Evolutionary conservation across 1,140 invertebrate genomes (phyloP), one percentile per base, ranked within the genome.

Genomic region (Theocolax elegans): DNA sequence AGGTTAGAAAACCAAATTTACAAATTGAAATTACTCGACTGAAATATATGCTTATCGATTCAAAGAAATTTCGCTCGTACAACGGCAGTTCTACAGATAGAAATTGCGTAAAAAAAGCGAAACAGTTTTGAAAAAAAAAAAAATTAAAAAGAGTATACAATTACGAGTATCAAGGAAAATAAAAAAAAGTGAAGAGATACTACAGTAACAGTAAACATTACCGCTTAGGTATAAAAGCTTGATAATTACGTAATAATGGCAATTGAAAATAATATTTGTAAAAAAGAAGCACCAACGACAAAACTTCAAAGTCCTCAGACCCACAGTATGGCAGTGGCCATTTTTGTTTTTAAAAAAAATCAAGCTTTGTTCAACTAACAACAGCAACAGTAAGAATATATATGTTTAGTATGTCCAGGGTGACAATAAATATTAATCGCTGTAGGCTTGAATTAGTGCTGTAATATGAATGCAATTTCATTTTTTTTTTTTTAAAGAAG

Each of bases 381-480:
- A 42, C 3, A 31, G 19, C 21, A 40, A 60, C 25, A 63, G 40
- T 31, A 25, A 35, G 51, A 38, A 35, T n/a, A n/a, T n/a, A n/a
- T n/a, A n/a, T n/a, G n/a, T n/a, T 35, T 2, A 35, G 48, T 49
- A n/a, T 29, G 10, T 35, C 49, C 31, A 44, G 9, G 13, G 31
- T 35, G 23, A 56, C 35, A 62, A 42, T 65, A 53, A 63, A 48
- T 64, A 64, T 70, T 58, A 31, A 73, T 73, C 70, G 67, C 64
- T 69, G 51, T 64, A 67, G 51, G 67, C 60, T 75, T 71, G 65
- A 73, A 76, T 79, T 76, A 79, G 74, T 80, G 76, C 77, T 78
- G 69, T 76, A 79, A 35, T n/a, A 83, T 75, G 54, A 76, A 79
- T 80, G 78, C 75, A 80, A 79, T 75, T 81, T 74, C 77, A n/a